phyloP scores from a whole-genome alignment of 1,140 invertebrate species.

The Diorhabda sublineata region DNA sequence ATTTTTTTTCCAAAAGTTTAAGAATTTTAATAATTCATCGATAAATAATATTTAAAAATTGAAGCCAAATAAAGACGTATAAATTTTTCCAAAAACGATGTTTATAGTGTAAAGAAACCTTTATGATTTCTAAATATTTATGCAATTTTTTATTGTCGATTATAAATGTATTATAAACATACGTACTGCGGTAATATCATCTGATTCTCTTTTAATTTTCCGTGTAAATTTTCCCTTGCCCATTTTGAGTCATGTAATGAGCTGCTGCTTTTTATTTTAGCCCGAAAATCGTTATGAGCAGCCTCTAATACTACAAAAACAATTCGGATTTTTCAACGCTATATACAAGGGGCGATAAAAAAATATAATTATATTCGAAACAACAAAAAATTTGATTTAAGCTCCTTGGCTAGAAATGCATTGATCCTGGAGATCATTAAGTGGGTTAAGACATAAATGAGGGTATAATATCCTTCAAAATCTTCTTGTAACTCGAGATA shows the following conservation, averaged over 20 bases:
- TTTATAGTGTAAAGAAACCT: background rate
- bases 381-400: slow-evolving; percentile 16
- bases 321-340: too few relatives aligned
- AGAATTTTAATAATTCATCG: background rate
- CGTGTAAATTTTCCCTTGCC: slow-evolving; percentile 19
- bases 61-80: background rate
- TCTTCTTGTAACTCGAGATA: too few relatives aligned
- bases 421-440: too few relatives aligned
- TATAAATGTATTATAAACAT: background rate
- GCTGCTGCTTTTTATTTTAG: slow-evolving; percentile 29
- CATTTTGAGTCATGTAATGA: slow-evolving; percentile 31
- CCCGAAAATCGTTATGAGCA: slow-evolving; percentile 29
- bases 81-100: background rate
- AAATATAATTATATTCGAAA: slow-evolving; percentile 24
- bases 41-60: background rate
- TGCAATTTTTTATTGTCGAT: background rate
- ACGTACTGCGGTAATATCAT: slow-evolving; percentile 24
- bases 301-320: background rate
- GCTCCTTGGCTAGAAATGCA: background rate
- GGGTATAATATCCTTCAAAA: too few relatives aligned
- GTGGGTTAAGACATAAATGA: too few relatives aligned
- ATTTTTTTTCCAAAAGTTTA: background rate
- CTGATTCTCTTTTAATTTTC: slow-evolving; percentile 19
- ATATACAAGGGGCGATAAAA: too few relatives aligned
- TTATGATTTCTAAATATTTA: background rate